Base-by-base conservation (phyloP, 1,140 invertebrate species). In the Oedothorax gibbosus region DNA sequence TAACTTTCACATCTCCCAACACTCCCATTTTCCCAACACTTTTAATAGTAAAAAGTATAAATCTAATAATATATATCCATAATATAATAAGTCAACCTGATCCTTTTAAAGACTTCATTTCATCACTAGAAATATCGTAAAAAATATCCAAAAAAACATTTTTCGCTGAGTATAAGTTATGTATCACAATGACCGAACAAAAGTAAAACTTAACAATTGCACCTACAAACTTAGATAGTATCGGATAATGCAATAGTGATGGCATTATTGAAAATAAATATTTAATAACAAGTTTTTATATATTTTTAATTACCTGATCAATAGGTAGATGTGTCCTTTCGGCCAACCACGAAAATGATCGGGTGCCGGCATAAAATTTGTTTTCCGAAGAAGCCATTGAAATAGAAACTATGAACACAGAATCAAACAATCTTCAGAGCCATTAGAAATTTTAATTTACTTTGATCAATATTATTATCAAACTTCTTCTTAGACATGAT, bases 281-380 rank as follows among this genome's bases (percentile, higher is more conserved):
- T 15, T 20, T 65, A 8, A 10, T 15, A 3, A n/a, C 12, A 15
- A 65, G 5, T 10, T 65, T 10, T 60, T 12, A 60, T n/a, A 20
- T 7, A 65, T 20, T 20, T 11, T 20, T 65, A 20, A 15, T n/a
- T 68, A 84, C 81, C 72, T 84, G 81, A 69, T 84, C 81, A 35
- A 84, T 75, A 14, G 81, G 81, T 12, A 84, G 57, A 66, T 57
- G 81, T 56, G 69, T 84, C 20, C 75, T 49, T 11, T 84, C 81
- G 6, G 81, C 81, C 20, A 84, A 49, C 81, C 81, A 84, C 14
- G 81, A 54, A 84, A 84, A 84, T 68, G 81, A 75, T 56, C 72
- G 54, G n/a, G 81, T 84, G 35, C 81, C 81, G 20, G 51, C 69
- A 84, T 84, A 84, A 84, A 84, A 84, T 50, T 72, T 72, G 65